phyloP scores from a whole-genome alignment of 2,113 vertebrate species.

The Gopherus flavomarginatus region DNA sequence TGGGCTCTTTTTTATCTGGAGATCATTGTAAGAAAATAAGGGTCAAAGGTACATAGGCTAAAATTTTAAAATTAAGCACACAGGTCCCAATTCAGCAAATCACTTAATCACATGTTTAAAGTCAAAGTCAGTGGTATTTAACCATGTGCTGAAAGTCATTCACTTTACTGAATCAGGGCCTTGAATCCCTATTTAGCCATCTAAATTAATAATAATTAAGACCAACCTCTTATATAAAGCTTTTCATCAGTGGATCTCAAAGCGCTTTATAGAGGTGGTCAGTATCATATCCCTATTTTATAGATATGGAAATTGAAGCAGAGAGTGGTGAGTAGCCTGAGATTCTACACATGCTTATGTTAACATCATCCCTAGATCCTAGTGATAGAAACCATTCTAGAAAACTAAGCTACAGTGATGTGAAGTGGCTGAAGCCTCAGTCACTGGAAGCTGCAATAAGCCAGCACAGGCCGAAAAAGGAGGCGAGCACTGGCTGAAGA shows the following conservation, averaged over 20 bases:
- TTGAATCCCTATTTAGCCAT: constrained; percentile 38
- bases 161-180: neutral
- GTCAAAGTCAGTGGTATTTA: neutral
- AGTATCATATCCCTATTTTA: neutral
- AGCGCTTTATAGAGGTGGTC: neutral
- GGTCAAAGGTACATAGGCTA: neutral
- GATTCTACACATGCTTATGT: constrained; percentile 52
- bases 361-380: constrained; percentile 42
- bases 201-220: neutral
- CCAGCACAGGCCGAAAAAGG: neutral
- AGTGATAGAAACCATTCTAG: constrained; percentile 24
- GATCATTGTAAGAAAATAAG: neutral
- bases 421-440: constrained; percentile 25
- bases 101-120: fast-evolving
- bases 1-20: neutral
- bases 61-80: neutral
- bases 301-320: neutral
- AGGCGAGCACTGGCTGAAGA: neutral
- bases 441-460: constrained; percentile 15
- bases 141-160: neutral
- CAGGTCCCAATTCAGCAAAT: neutral
- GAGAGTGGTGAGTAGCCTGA: constrained; percentile 9
- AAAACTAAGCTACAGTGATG: neutral
- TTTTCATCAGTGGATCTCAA: neutral
- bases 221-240: neutral